phyloP scores from a whole-genome alignment of 2,888 invertebrate species.

The Dusona sp. region DNA sequence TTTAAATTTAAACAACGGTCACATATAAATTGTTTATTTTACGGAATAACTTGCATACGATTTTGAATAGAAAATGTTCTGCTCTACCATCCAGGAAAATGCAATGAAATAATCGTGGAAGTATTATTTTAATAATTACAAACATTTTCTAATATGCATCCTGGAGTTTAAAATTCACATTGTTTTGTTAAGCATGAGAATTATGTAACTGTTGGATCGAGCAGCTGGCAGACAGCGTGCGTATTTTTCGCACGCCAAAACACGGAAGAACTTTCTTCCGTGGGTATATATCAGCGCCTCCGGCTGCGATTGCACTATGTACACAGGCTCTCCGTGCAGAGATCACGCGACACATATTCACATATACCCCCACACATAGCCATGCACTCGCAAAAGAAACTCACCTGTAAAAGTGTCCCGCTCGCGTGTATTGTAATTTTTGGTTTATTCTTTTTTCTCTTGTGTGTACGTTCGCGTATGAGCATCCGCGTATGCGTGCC shows the following conservation, averaged over 20 bases:
- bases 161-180: neutral
- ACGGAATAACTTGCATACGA: too few species aligned
- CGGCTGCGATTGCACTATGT: conserved; percentile 9
- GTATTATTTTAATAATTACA: too few species aligned
- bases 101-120: too few species aligned
- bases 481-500: neutral
- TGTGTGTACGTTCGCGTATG: neutral
- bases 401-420: conserved; percentile 31
- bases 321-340: conserved; percentile 4
- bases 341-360: neutral
- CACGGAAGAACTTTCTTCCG: conserved; percentile 81
- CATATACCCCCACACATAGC: neutral
- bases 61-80: too few species aligned
- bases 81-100: too few species aligned
- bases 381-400: conserved; percentile 1
- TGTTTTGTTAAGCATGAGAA: neutral
- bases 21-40: too few species aligned
- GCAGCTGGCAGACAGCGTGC: conserved; percentile 1
- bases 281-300: conserved; percentile 6
- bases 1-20: too few species aligned
- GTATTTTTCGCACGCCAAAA: conserved; percentile 57
- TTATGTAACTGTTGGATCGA: conserved; percentile 27
- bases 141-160: too few species aligned
- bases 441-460: neutral
- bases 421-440: neutral